Evolutionary conservation across 1,140 invertebrate species (phyloP).

Genomic region (Apolygus lucorum): DNA sequence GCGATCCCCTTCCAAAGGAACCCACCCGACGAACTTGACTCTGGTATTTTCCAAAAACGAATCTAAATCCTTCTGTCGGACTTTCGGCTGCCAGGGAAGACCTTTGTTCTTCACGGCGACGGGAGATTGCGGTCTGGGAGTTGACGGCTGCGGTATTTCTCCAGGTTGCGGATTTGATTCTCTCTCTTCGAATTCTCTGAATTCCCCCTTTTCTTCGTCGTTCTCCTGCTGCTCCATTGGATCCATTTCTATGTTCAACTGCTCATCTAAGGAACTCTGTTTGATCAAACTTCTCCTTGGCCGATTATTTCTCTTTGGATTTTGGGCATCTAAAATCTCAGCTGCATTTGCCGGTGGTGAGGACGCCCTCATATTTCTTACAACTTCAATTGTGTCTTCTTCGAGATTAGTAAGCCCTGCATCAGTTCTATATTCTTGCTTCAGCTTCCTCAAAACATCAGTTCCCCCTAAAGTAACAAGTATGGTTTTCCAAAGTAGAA

Average conservation of each 20-base stretch:
- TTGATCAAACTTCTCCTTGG: constrained; percentile 73
- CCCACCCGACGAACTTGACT: constrained; percentile 93
- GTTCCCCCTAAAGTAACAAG: constrained; percentile 84
- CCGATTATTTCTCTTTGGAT: constrained; percentile 60
- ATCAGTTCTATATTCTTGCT: constrained; percentile 61
- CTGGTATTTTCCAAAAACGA: constrained; percentile 82
- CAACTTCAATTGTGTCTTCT: constrained; percentile 90
- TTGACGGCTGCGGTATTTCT: constrained; percentile 41
- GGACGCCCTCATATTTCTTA: constrained; percentile 84
- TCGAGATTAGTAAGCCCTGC: constrained; percentile 62
- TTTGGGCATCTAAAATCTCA: constrained; percentile 75
- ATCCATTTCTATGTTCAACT: constrained; percentile 53
- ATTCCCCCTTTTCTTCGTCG: constrained; percentile 36
- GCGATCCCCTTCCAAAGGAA: constrained; percentile 71
- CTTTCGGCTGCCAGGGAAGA: constrained; percentile 93
- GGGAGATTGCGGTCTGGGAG: constrained; percentile 45
- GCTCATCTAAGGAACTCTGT: constrained; percentile 86
- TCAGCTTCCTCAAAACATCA: constrained; percentile 63
- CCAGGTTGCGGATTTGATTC: constrained; percentile 39
- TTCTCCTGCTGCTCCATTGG: constrained; percentile 38
- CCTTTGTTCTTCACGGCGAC: constrained; percentile 46
- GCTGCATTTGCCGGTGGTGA: constrained; percentile 88
- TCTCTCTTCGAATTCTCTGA: constrained; percentile 42
- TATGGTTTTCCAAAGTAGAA: constrained; percentile 93
- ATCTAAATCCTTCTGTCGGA: constrained; percentile 87